Conservation (phyloP, 2,888 invertebrate genomes). For the Heterodera filipjevi region DNA sequence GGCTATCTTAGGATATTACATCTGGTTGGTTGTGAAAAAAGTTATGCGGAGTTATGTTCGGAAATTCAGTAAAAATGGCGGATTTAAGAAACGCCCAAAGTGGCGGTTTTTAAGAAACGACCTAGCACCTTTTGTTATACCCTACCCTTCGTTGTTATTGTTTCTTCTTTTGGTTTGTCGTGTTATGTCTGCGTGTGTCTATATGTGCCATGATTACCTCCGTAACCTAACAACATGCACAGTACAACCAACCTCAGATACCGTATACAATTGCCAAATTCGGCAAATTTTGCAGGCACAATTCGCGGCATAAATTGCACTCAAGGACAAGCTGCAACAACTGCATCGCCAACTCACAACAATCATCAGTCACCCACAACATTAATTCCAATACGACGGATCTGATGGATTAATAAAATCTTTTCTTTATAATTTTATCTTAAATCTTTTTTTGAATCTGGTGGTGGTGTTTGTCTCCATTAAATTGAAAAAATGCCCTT, state of each 20-base stretch:
- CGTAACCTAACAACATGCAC: neutral
- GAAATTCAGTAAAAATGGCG: too few relatives aligned
- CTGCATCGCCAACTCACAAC: neutral
- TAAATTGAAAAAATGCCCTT: too few relatives aligned
- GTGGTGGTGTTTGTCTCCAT: neutral
- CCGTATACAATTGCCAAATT: neutral
- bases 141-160: neutral
- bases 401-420: neutral
- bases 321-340: neutral
- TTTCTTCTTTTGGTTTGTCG: neutral
- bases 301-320: neutral
- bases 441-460: too few relatives aligned
- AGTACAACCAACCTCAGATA: neutral
- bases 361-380: neutral
- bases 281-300: neutral
- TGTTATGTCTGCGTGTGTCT: neutral
- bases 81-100: too few relatives aligned
- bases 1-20: too few relatives aligned
- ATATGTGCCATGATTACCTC: neutral
- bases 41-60: too few relatives aligned
- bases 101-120: too few relatives aligned
- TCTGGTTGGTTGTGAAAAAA: too few relatives aligned
- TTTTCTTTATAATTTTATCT: neutral
- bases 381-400: conserved; percentile 1
- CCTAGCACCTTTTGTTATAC: too few relatives aligned